A percentile compares a stretch with the other conserved stretches of the same genome.
phyloP scores from a whole-genome alignment of 1,140 invertebrate species.

The Penaeus vannamei region DNA sequence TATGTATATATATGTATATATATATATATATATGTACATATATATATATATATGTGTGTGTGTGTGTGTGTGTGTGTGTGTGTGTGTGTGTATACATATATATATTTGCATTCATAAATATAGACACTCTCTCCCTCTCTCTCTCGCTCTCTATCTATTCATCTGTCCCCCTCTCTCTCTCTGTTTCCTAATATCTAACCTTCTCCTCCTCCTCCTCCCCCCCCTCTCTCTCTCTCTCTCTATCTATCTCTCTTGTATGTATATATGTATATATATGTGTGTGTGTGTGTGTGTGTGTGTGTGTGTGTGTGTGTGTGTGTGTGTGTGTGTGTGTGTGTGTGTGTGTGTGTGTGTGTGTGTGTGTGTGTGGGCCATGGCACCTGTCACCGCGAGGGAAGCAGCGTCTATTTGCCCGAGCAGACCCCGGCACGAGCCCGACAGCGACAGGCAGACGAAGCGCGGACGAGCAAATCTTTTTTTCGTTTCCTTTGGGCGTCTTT shows the following conservation, averaged over 20 bases:
- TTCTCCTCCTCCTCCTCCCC: neutral
- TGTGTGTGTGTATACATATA: neutral
- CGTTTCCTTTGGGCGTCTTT: too few species aligned
- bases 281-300: slow-evolving; percentile 23
- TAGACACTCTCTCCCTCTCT: slow-evolving; percentile 26
- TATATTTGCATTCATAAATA: slow-evolving; percentile 3
- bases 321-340: slow-evolving; percentile 34
- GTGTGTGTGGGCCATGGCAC: slow-evolving; percentile 20
- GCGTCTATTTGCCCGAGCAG: slow-evolving; percentile 1
- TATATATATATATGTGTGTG: slow-evolving; percentile 8
- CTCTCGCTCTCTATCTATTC: slow-evolving; percentile 21
- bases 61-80: neutral
- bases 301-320: slow-evolving; percentile 11
- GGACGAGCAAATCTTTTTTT: neutral
- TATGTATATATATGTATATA: slow-evolving; percentile 8
- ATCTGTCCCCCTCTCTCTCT: slow-evolving; percentile 22
- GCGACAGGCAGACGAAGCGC: neutral
- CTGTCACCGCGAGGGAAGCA: neutral
- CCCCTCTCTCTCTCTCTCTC: slow-evolving; percentile 14
- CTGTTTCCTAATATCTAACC: too few species aligned
- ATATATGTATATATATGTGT: neutral
- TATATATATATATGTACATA: slow-evolving; percentile 16
- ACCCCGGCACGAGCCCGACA: neutral
- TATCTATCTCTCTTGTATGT: neutral
- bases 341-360: slow-evolving; percentile 35